Evolutionary conservation across 2,113 vertebrate species (phyloP), one percentile per base, ranked within the genome.

Genomic region (Lucifuga dentata): DNA sequence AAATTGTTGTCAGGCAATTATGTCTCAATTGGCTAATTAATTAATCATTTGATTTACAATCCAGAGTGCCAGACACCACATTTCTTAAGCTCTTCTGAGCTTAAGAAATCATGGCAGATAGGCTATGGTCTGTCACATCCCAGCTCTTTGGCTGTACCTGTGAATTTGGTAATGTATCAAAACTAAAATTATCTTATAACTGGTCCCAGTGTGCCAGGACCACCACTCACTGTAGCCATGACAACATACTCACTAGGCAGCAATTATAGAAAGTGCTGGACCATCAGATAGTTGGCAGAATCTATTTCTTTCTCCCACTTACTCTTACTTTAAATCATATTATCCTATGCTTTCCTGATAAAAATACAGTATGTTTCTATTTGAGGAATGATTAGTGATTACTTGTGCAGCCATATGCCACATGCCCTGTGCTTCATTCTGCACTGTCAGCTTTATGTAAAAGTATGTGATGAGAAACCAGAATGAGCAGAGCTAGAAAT

Each of bases 171-270:
- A 86, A 80, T 66, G 56, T 70, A 84, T 79, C 76, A 73, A 68
- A 76, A 78, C 64, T 79, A 68, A 77, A 86, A 74, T 84, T 5
- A 74, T 71, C 73, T 40, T 57, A n/a, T 29, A 65, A 80, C 68
- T 67, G 78, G 70, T 61, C 78, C 74, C 87, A 75, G 60, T 73
- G 78, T 8, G 57, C 45, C 48, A 21, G 46, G 36, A 49, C 72
- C 78, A 63, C 55, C 50, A 26, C 79, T 84, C 72, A 32, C 63
- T 35, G 82, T 91, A 55, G 66, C 78, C 87, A 90, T 93, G 85
- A 84, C 83, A 84, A 90, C 88, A 76, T 44, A 70, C 76, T 86
- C 71, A 81, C 78, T 61, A 87, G 83, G 79, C 76, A 79, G 71
- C 76, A 82, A 84, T 84, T 78, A 85, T 35, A 80, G 65, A 77